Conservation (phyloP, 2,888 invertebrate species). For the Blastobasis adustella region DNA sequence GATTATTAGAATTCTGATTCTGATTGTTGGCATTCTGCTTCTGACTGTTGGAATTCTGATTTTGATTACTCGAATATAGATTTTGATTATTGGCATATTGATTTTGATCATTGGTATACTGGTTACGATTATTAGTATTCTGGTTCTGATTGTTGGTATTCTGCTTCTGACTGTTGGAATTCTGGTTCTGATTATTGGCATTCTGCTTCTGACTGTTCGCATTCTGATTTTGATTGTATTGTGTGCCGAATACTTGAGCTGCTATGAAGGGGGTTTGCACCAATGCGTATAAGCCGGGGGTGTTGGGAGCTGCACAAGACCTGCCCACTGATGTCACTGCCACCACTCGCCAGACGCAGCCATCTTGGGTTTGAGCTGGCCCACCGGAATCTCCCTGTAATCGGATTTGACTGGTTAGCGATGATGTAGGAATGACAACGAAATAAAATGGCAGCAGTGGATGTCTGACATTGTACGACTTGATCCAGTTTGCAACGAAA, state of each 20-base stretch:
- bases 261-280: constrained; percentile 17
- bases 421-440: background rate
- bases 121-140: background rate
- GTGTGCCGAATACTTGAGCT: constrained; percentile 5
- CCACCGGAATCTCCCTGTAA: constrained; percentile 64
- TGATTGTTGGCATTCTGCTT: background rate
- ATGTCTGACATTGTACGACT: background rate
- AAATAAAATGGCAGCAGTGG: background rate
- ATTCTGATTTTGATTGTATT: background rate
- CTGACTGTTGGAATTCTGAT: background rate
- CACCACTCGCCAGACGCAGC: constrained; percentile 54
- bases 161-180: background rate
- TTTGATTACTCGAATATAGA: background rate
- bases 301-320: constrained; percentile 52
- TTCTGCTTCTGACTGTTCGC: background rate
- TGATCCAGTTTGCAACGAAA: background rate
- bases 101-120: too few relatives aligned
- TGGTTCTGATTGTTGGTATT: background rate
- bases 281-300: constrained; percentile 54
- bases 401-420: background rate
- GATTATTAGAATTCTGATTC: background rate
- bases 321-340: constrained; percentile 58
- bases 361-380: constrained; percentile 56
- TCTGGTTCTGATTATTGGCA: background rate
- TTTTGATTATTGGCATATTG: background rate